Evolutionary conservation across 1,140 invertebrate genomes (phyloP), one percentile per base, ranked within the genome.

Genomic region (Atta texana): DNA sequence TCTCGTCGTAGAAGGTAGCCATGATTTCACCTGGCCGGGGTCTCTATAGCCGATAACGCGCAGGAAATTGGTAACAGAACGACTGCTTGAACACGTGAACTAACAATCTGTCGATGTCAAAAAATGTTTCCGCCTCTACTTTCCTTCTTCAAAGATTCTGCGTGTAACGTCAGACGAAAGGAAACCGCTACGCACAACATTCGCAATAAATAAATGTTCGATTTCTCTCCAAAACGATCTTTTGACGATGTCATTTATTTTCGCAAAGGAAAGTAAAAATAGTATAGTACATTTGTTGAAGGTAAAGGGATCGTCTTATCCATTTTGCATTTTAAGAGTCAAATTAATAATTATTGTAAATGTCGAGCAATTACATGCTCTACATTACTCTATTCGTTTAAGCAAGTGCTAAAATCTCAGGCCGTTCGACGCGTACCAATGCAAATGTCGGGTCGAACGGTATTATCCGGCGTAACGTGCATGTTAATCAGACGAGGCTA

Each of bases 401-500:
- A 77, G 39, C 18, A n/a, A 72, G 28, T 88, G 87, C 75, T 80
- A 75, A 86, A 87, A 90, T 93, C 90, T 89, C 91, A 88, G 88
- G 87, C 84, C 84, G 88, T 93, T 93, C 92, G 93, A 91, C 92
- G 92, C 92, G 92, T 94, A 93, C 90, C 90, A 89, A 94, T 94
- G 93, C 92, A 94, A 95, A 95, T 94, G 92, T 91, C 90, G 93
- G 89, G 89, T 91, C 89, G 91, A 91, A 90, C 89, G 91, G 90
- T 91, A 84, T 89, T 88, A 91, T 90, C 92, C 88, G 81, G 92
- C 90, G 91, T 94, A 94, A 94, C 93, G 94, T 90, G 93, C 92
- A 93, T 94, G 94, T 94, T 94, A 95, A 95, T 95, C 92, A 92
- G 91, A 86, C 90, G 93, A 88, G 92, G 90, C 90, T 89, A 89